Base-by-base conservation (phyloP, 1,140 invertebrate species). In the Drosophila sproati region DNA sequence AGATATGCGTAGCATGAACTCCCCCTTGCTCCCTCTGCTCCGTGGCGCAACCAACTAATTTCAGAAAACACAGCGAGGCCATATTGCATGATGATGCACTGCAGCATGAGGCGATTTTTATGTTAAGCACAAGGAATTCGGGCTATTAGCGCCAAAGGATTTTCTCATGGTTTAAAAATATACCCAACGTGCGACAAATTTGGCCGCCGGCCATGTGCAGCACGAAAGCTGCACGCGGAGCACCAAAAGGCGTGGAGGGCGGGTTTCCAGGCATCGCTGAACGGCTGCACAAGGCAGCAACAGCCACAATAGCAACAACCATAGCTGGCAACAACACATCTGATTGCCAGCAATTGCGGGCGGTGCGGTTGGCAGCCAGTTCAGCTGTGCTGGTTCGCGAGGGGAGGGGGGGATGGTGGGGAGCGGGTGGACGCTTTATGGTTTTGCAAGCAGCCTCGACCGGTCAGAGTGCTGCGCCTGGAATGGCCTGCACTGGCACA, bases 131-230 rank as follows among this genome's bases (percentile, higher is more conserved):
- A 89, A 89, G 85, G 85, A 89, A 89, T 89, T 89, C 85, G 85
- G 89, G 89, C 86, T 91, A 91, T 91, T 91, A 91, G 89, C 89
- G 89, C 89, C 89, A 91, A 91, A 91, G 89, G 89, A 91, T 91
- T 91, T 91, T 91, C 89, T 89, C 89, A 91, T 91, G 89, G 89
- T 91, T 91, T 91, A 91, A 91, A 91, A 91, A 91, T 91, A 91
- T 91, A 91, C 89, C 77, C 85, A 91, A 91, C 89, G 89, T 91
- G 89, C 89, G 89, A 91, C 89, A 91, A 91, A 91, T 90, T 89
- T 91, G 67, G 89, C 89, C 89, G 67, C 68, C 74, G 89, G 89
- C 81, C 73, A 91, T 82, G 61, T 91, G 81, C 81, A 86, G 85
- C 85, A 89, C 85, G 85, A 89, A 89, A 81, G 85, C 80, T 89